Evolutionary conservation across 2,888 invertebrate genomes (phyloP).

Genomic region (Allolobophora icterica): DNA sequence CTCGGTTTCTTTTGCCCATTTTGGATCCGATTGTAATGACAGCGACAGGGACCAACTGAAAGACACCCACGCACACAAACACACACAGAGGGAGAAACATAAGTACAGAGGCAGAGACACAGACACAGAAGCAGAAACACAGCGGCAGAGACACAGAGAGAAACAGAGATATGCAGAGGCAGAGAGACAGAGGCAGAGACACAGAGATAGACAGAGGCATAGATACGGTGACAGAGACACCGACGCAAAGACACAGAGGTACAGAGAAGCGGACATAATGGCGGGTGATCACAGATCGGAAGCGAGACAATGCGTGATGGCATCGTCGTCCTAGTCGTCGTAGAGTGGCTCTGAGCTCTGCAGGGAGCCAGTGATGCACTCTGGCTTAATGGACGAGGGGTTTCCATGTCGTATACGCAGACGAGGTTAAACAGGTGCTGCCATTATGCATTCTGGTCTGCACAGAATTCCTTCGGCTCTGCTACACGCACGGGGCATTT

Average conservation of each 20-base stretch:
- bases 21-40: not conserved
- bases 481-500: not conserved
- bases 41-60: not conserved
- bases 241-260: not conserved
- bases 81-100: not conserved
- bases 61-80: too few species aligned
- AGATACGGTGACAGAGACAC: too few species aligned
- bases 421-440: not conserved
- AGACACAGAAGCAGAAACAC: not conserved
- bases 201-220: too few species aligned
- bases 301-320: not conserved
- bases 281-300: not conserved
- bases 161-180: too few species aligned
- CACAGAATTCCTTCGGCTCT: not conserved
- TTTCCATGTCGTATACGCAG: not conserved
- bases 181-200: not conserved
- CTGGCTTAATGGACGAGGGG: not conserved
- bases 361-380: not conserved
- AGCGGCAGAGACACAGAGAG: too few species aligned
- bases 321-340: not conserved
- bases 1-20: not conserved
- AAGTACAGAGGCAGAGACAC: not conserved
- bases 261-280: not conserved
- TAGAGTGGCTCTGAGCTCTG: not conserved
- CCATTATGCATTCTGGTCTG: not conserved